These are phyloP conservation scores for Phaenicophaeus curvirostris DNA, from an alignment of 2,797 vertebrate species.

Conservation along the genomic window DNA sequence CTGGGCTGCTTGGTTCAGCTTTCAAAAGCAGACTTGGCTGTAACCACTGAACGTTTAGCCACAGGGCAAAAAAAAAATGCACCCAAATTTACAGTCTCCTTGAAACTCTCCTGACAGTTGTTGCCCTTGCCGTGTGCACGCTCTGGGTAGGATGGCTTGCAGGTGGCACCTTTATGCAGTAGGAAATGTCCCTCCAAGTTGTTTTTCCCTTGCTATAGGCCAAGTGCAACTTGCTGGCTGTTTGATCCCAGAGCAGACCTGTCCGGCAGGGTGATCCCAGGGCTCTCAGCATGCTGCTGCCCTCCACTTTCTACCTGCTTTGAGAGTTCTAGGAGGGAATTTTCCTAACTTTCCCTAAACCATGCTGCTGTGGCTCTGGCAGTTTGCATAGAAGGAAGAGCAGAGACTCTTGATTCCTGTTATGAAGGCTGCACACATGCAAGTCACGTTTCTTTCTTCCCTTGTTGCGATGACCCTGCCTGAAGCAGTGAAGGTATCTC, in stretches of 20 bases:
- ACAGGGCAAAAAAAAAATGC: neutral
- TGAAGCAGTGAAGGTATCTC: neutral
- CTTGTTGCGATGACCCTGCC: neutral
- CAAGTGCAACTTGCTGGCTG: neutral
- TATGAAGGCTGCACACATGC: rapidly evolving
- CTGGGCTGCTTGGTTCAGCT: neutral
- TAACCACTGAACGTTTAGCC: neutral
- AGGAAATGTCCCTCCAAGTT: neutral
- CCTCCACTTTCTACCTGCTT: neutral
- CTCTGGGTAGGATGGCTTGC: neutral
- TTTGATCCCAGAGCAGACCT: neutral
- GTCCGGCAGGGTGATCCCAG: neutral
- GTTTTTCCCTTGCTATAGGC: neutral
- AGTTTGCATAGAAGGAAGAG: neutral
- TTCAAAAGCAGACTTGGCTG: neutral
- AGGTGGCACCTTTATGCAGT: neutral
- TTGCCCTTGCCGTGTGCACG: neutral
- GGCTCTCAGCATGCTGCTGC: neutral
- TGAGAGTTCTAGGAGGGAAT: neutral
- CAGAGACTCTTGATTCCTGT: neutral
- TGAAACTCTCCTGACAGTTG: neutral
- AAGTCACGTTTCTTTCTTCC: neutral
- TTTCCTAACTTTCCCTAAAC: neutral
- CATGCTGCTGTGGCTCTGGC: neutral
- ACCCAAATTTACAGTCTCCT: neutral